A percentile compares a stretch with the other conserved stretches of the same genome.
phyloP scores from a whole-genome alignment of 2,888 invertebrate genomes.

The Ectemnius cavifrons region DNA sequence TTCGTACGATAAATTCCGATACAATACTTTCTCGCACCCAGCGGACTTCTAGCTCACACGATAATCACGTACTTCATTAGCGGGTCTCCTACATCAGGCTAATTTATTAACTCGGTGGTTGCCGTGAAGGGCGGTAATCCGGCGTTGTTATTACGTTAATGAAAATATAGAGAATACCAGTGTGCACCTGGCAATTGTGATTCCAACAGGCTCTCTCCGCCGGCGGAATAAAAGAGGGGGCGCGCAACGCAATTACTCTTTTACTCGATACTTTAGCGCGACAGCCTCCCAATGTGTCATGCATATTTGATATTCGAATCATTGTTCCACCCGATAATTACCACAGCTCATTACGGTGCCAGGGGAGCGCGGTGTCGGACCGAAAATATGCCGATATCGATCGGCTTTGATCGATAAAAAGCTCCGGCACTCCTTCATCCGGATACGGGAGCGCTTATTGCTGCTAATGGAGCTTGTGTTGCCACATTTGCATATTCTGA shows the following conservation, averaged over 20 bases:
- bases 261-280: slow-evolving; percentile 1
- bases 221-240: background rate
- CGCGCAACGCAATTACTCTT: slow-evolving; percentile 1
- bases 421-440: no score
- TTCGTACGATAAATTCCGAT: background rate
- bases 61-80: background rate
- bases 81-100: background rate
- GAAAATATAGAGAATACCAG: background rate
- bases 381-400: no score
- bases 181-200: background rate
- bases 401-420: no score
- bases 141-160: slow-evolving; percentile 6
- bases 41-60: no score
- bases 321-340: background rate
- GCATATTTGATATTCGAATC: no score
- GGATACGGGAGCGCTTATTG: no score
- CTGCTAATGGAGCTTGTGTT: no score
- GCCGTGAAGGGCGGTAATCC: background rate
- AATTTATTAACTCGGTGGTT: background rate
- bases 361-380: no score
- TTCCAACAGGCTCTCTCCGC: background rate
- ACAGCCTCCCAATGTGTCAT: background rate
- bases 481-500: no score
- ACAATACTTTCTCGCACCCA: background rate
- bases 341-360: no score